Base-by-base conservation (phyloP, 2,113 vertebrate genomes). In the Sapayoa aenigma region DNA sequence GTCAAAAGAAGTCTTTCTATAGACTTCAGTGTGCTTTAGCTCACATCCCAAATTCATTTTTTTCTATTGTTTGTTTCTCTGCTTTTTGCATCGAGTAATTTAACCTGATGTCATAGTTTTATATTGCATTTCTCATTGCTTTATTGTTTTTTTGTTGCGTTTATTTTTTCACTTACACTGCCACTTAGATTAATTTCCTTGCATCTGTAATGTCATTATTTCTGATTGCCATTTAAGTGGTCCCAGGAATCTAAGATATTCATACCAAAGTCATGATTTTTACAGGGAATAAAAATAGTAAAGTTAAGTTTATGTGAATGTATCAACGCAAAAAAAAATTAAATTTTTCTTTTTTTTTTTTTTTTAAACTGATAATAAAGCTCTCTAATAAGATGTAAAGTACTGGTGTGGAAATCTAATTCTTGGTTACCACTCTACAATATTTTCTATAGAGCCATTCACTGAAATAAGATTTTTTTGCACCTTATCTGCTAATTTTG, bases 381-480 rank as follows among this genome's bases (percentile, higher is more conserved):
- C 62, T 91, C 56, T 97, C 93, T 91, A 92, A 85, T 87, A 74
- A 91, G 50, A 74, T 94, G 27, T 95, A 95, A 97, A 97, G 59
- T 50, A 80, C 75, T 84, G 12, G 6, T 65, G 81, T 89, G 71
- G 31, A 92, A 95, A 95, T 71, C 81, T 87, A 17, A 63, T 84
- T 84, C 62, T 92, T 59, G 91, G 90, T 94, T 37, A 94, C 84
- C 24, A 89, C 12, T 58, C 13, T 39, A 62, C 69, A 73, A 12
- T 80, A 46, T 71, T 94, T 97, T 89, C 77, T 76, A 85, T 72
- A 95, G 71, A 66, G 5, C 25, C 39, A 35, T 83, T 83, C 47
- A 35, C 14, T 67, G 47, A 56, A 62, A 47, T n/a, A 30, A 30
- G 14, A 44, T 5, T 55, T 80, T 91, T 94, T 95, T 92, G 44